Evolutionary conservation across 2,113 vertebrate genomes (phyloP), one percentile per base, ranked within the genome.

Genomic region (Ctenomys sociabilis): DNA sequence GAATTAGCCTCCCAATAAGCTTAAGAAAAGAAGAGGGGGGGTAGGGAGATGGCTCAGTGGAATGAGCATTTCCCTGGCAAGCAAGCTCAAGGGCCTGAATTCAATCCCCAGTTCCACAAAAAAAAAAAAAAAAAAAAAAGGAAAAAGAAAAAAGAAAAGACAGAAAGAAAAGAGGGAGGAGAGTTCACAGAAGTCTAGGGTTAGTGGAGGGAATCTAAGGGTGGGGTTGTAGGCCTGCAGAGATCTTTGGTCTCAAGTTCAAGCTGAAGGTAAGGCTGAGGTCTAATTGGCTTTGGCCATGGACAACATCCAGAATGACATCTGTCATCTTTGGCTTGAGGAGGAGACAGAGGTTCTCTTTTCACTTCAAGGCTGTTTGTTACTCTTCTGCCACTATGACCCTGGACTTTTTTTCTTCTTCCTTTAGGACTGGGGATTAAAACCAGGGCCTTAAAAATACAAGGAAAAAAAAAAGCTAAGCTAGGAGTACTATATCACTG

Each of bases 311-410:
- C 63, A 77, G 68, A 78, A 85, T 87, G 66, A 87, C 64, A 45
- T 75, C 61, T 81, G 45, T 92, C 59, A 72, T 30, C 75, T 68
- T 95, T 95, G 59, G 35, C 82, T 63, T 84, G 77, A 85, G 70
- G 28, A 68, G 64, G 19, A 24, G 19, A 40, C 57, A 94, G 77
- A 80, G n/a, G 11, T 77, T 85, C 49, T 90, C 63, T 61, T 16
- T 85, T 70, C 24, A 13, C 11, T 32, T 37, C 35, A 52, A 54
- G 28, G 35, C 4, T 35, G 35, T 45, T 35, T 70, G 90, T 57
- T 68, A 78, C n/a, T 28, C 32, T 24, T 32, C 26, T 28, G 19
- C 70, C 61, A n/a, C 72, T 85, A 26, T 84, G 87, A 88, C 49
- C 49, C 40, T 52, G 57, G 12, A 75, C 49, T 81, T 93, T 78